Percentiles rank a stretch among this genome's conserved stretches.
These are phyloP conservation scores for Euglossa dilemma DNA, from an alignment of 1,140 invertebrate genomes.

Conservation along the genomic window DNA sequence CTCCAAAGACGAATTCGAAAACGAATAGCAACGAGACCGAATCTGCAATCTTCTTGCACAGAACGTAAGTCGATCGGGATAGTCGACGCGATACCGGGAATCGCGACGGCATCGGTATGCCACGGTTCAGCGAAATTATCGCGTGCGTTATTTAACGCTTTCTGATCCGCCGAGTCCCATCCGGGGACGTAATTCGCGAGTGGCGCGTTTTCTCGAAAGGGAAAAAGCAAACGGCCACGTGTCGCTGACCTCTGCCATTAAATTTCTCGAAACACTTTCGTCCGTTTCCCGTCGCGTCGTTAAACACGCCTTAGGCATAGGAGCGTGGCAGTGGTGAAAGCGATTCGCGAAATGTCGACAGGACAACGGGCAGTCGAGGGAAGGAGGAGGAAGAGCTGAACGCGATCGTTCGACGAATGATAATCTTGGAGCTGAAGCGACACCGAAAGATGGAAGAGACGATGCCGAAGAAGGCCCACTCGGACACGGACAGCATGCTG, in stretches of 20 bases:
- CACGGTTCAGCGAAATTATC: too few species aligned
- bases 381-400: constrained; percentile 47
- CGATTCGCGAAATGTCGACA: neutral
- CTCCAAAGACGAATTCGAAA: neutral
- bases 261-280: constrained; percentile 25
- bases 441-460: constrained; percentile 21
- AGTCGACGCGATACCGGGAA: neutral
- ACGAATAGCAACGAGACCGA: neutral
- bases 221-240: neutral
- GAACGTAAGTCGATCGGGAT: constrained; percentile 27
- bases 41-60: neutral
- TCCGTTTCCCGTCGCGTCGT: neutral
- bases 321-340: neutral
- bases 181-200: neutral
- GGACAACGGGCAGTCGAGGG: neutral
- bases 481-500: constrained; percentile 14
- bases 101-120: neutral
- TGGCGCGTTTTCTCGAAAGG: neutral
- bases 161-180: neutral
- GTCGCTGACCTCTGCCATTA: neutral
- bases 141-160: constrained; percentile 35
- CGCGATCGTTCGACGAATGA: constrained; percentile 40
- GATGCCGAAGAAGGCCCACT: constrained; percentile 29
- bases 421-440: constrained; percentile 35
- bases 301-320: too few species aligned